Evolutionary conservation across 2,888 invertebrate genomes (phyloP).

Genomic region (Agrypnus murinus): DNA sequence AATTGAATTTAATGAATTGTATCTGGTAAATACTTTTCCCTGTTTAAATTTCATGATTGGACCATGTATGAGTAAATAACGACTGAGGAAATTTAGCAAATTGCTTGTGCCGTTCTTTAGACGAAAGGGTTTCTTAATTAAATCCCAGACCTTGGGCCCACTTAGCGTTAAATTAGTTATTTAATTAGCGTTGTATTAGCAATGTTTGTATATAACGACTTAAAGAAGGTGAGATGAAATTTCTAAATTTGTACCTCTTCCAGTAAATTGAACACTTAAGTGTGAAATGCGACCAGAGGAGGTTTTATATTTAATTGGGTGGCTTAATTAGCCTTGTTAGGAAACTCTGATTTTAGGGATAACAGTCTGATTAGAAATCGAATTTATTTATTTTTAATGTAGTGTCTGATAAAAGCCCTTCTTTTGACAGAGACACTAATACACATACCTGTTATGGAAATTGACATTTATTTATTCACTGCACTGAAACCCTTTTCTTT

Average conservation of each 20-base stretch:
- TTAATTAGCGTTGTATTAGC: conserved; percentile 29
- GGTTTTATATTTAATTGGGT: no score
- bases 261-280: background rate
- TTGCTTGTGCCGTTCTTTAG: conserved; percentile 19
- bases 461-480: no score
- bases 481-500: no score
- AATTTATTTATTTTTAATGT: no score
- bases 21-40: conserved; percentile 6
- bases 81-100: conserved; percentile 21
- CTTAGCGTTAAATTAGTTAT: conserved; percentile 25
- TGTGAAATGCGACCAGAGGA: no score
- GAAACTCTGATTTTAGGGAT: no score
- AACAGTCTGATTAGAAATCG: no score
- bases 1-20: conserved; percentile 19
- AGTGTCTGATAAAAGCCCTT: no score
- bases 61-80: conserved; percentile 23
- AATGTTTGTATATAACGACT: conserved; percentile 22
- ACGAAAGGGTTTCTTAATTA: conserved; percentile 25
- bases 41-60: conserved; percentile 23
- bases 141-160: conserved; percentile 23
- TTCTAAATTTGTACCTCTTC: conserved; percentile 1
- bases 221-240: conserved; percentile 23
- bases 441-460: no score
- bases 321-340: no score
- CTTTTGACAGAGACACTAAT: no score